Evolutionary conservation across 2,797 vertebrate species (phyloP), one percentile per base, ranked within the genome.

Genomic region (Hippocampus kuda): DNA sequence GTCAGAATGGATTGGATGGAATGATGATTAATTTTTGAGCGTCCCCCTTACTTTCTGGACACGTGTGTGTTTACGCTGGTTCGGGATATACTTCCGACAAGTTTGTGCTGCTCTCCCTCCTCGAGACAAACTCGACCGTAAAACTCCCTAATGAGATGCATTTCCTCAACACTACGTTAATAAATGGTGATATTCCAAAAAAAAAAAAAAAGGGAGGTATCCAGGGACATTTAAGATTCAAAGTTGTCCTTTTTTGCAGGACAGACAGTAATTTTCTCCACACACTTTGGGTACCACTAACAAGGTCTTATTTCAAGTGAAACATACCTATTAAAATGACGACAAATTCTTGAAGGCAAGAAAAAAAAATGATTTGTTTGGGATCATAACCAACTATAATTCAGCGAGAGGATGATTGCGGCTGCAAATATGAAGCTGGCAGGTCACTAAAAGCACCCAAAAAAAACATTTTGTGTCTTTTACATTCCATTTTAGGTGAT

Each of bases 401-500:
- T 48, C 18, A 54, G 66, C 27, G 5, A 20, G 51, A 68, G 63
- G 49, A 42, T 72, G 67, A 68, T 68, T 73, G 65, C 61, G 65
- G n/a, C 30, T 59, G 42, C 15, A 59, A 72, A 46, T 16, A 61
- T 13, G 49, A 63, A 20, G 24, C 59, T 24, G 7, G 22, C n/a
- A 44, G 62, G 41, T 64, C 62, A 64, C 48, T 65, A 65, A 46
- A 60, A 30, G 51, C 60, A 16, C n/a, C 22, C 22, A 24, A 24
- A 64, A 57, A 57, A 13, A 68, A 22, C 44, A 57, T 56, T 72
- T 70, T 30, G 26, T 62, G 67, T 73, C 57, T 81, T 78, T 79
- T 77, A 65, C 69, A 78, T 73, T 72, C 79, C 77, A 74, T 77
- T 77, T 82, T 79, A 75, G 77, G 78, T 76, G 66, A 74, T 81